phyloP scores from a whole-genome alignment of 2,113 vertebrate species.

The Colinus virginianus region DNA sequence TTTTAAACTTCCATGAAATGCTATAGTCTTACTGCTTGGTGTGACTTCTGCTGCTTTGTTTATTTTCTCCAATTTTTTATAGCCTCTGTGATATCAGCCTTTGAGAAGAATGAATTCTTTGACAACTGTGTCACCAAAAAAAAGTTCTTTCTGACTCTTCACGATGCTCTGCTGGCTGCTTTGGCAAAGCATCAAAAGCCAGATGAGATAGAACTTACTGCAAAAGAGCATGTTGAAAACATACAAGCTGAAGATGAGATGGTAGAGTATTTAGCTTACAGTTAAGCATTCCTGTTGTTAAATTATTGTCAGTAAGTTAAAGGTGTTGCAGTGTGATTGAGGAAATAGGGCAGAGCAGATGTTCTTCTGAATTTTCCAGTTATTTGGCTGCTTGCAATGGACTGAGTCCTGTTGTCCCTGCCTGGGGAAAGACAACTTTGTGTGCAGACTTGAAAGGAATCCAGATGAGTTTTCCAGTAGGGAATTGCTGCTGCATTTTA shows the following conservation, averaged over 20 bases:
- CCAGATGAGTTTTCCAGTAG: neutral
- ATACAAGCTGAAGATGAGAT: constrained; percentile 35
- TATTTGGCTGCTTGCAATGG: neutral
- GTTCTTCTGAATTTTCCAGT: neutral
- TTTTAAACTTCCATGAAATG: neutral
- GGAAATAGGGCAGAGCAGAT: neutral
- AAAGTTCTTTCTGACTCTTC: constrained; percentile 67
- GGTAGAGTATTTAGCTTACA: constrained; percentile 30
- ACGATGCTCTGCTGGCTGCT: constrained; percentile 68
- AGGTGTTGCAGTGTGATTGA: neutral
- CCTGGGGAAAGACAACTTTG: neutral
- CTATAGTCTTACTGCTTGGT: neutral
- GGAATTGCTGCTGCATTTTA: neutral
- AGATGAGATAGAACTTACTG: neutral
- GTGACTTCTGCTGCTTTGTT: neutral
- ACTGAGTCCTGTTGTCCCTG: neutral
- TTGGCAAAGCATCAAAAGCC: neutral
- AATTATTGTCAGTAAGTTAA: neutral
- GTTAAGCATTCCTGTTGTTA: neutral
- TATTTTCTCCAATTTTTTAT: neutral
- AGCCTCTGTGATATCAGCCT: constrained; percentile 62
- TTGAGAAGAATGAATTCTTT: constrained; percentile 74
- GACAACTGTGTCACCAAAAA: constrained; percentile 57
- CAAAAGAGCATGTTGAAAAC: constrained; percentile 15
- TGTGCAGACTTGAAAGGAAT: neutral